Percentiles rank a stretch among this genome's conserved stretches.
Conservation (phyloP, 2,888 invertebrate species). For the Sminthurinus aureus region DNA sequence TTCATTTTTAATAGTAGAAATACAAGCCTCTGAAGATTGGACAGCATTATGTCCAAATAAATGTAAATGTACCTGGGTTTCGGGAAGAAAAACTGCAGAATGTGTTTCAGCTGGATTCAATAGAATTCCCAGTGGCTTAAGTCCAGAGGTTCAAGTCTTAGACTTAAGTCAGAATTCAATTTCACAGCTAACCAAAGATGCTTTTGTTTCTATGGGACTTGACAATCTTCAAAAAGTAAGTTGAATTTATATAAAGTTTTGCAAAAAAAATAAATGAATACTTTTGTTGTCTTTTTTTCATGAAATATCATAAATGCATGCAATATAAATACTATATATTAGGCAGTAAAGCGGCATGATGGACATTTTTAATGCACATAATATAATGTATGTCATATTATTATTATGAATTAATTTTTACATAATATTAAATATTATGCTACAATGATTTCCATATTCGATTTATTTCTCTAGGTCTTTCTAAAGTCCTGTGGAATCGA, state of each 20-base stretch:
- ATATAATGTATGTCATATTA: too few species aligned
- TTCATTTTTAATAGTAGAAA: neutral
- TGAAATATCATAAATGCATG: neutral
- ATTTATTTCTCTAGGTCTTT: slow-evolving; percentile 64
- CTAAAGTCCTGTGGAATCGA: slow-evolving; percentile 66
- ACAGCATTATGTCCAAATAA: slow-evolving; percentile 75
- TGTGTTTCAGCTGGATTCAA: slow-evolving; percentile 83
- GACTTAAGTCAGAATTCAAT: slow-evolving; percentile 84
- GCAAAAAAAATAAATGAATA: neutral
- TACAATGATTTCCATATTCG: too few species aligned
- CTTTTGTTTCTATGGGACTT: slow-evolving; percentile 79
- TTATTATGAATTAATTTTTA: too few species aligned
- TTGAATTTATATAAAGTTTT: neutral
- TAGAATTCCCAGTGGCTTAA: slow-evolving; percentile 77
- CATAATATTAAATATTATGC: too few species aligned
- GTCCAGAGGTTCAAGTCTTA: slow-evolving; percentile 83
- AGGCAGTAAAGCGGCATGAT: too few species aligned
- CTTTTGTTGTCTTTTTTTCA: neutral
- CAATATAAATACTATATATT: too few species aligned
- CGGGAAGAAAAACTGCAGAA: slow-evolving; percentile 85
- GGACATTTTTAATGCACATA: neutral
- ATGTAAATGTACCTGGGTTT: slow-evolving; percentile 85
- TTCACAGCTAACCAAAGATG: slow-evolving; percentile 76
- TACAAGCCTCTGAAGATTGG: slow-evolving; percentile 47
- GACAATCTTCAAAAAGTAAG: slow-evolving; percentile 81